These are phyloP conservation scores for Orchesellides sinensis DNA, from an alignment of 2,888 invertebrate genomes.

Conservation along the genomic window DNA sequence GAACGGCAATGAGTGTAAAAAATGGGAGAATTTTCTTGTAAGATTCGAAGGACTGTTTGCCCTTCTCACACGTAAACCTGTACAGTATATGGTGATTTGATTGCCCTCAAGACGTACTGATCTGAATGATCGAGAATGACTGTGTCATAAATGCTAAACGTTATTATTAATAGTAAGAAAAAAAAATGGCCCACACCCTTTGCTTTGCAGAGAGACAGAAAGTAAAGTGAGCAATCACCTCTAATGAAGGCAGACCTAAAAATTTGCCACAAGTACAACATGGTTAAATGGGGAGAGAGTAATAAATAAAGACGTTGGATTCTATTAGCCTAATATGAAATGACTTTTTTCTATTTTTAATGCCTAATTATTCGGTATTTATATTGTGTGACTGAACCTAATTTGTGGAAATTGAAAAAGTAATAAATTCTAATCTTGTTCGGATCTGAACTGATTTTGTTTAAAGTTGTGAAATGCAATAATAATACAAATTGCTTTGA, in stretches of 20 bases:
- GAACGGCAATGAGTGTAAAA: conserved; percentile 48
- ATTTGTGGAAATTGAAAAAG: no score
- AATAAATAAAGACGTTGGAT: neutral
- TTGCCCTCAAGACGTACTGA: neutral
- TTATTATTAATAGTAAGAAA: conserved; percentile 54
- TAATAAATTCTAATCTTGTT: no score
- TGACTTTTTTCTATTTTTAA: no score
- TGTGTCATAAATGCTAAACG: conserved; percentile 37
- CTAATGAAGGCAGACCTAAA: no score
- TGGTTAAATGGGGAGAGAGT: no score
- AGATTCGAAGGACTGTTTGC: conserved; percentile 62
- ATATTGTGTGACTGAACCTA: no score
- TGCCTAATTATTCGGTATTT: no score
- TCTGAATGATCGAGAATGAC: neutral
- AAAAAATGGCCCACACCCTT: conserved; percentile 57
- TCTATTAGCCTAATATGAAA: neutral
- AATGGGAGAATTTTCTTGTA: conserved; percentile 59
- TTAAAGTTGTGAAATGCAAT: no score
- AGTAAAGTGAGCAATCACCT: neutral
- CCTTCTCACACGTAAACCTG: conserved; percentile 54
- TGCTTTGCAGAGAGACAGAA: neutral
- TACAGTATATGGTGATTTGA: neutral
- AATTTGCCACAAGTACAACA: no score
- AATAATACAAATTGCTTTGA: no score
- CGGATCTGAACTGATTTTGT: no score